These are phyloP conservation scores for Margaritifera margaritifera DNA, from an alignment of 2,888 invertebrate species.

Conservation along the genomic window DNA sequence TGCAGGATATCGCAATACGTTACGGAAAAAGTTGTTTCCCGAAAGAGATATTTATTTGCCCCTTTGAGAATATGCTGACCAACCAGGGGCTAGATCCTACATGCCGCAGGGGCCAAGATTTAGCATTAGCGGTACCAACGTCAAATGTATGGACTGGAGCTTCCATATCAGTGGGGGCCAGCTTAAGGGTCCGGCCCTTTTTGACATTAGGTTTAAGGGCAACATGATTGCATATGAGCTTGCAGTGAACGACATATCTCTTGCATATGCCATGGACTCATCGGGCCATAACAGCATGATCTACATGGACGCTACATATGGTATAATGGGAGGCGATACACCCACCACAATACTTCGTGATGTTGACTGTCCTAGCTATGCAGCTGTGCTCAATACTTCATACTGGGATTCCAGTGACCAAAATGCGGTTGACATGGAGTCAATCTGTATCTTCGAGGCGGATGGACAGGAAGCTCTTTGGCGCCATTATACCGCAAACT, in stretches of 20 bases:
- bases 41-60: slow-evolving; percentile 25
- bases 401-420: slow-evolving; percentile 33
- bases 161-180: slow-evolving; percentile 49
- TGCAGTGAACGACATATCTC: slow-evolving; percentile 49
- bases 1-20: slow-evolving; percentile 33
- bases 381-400: slow-evolving; percentile 42
- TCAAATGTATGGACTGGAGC: slow-evolving; percentile 57
- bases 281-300: slow-evolving; percentile 49
- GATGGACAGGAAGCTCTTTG: slow-evolving; percentile 49
- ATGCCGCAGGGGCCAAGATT: slow-evolving; percentile 51
- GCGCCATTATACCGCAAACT: slow-evolving; percentile 36
- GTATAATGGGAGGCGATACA: slow-evolving; percentile 41
- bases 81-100: slow-evolving; percentile 43
- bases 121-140: slow-evolving; percentile 42
- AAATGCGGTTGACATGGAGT: slow-evolving; percentile 23
- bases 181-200: slow-evolving; percentile 43
- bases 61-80: slow-evolving; percentile 32
- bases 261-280: slow-evolving; percentile 50
- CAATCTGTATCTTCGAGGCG: slow-evolving; percentile 55
- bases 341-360: slow-evolving; percentile 34
- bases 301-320: slow-evolving; percentile 50
- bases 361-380: slow-evolving; percentile 56
- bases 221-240: slow-evolving; percentile 56
- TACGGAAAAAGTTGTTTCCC: slow-evolving; percentile 36
- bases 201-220: slow-evolving; percentile 46